Evolutionary conservation across 2,113 vertebrate species (phyloP), one percentile per base, ranked within the genome.

Genomic region (Neotragus pygmaeus): DNA sequence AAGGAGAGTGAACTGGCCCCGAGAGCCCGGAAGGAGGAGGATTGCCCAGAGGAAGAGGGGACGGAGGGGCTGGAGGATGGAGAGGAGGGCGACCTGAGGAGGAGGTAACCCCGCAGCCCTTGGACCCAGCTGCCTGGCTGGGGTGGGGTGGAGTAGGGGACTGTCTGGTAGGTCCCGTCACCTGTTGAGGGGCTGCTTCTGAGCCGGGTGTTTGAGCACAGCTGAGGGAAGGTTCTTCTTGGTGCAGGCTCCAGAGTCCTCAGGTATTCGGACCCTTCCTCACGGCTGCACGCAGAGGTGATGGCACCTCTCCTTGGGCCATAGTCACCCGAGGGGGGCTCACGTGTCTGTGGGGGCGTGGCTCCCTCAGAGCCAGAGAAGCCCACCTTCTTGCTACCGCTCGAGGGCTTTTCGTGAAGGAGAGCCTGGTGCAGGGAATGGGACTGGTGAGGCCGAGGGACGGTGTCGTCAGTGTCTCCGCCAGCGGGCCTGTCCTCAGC

Each of bases 1-100:
- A 98, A 98, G 97, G 99, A 98, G 70, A 96, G 70, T 43, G 99
- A 98, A 14, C 97, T 99, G 53, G 95, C 97, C 86, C 97, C 97
- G 36, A 98, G 96, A 98, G 94, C 98, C 39, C 98, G 92, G 62
- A 98, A 95, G 33, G 98, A 97, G 64, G 98, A 98, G 53, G 98
- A 98, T 3, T 99, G 98, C 82, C 57, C 60, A 23, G 98, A 99
- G 75, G 98, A 98, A 83, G 98, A 98, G 70, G 98, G 98, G 66
- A 94, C 95, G 95, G 98, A 98, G 88, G 95, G 96, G 25, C 96
- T 96, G 0, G 77, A 83, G 64, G 98, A 98, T 0, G 91, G 58
- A 73, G 98, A 98, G 77, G 97, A 97, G 43, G 97, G 90, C 2
- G 94, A 96, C 75, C 28, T 77, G 5, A 96, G 93, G 98, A 99